Percentiles rank a stretch among this genome's conserved stretches.
phyloP scores from a whole-genome alignment of 1,140 invertebrate genomes.

The Teleopsis dalmanni region DNA sequence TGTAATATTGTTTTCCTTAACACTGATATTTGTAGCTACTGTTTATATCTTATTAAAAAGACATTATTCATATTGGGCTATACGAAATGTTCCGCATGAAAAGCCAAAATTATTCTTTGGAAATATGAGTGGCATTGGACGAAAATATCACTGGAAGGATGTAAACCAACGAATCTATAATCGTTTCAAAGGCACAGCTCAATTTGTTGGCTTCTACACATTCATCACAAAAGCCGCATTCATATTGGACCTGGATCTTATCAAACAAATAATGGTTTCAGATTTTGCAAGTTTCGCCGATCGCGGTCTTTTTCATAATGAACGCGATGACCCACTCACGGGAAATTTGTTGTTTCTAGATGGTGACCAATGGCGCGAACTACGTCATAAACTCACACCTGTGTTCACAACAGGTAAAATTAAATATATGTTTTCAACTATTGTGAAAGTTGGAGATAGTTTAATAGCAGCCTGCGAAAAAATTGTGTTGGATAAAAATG shows the following conservation, averaged over 20 bases:
- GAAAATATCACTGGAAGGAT: conserved; percentile 23
- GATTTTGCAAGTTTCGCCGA: conserved; percentile 53
- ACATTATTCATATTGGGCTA: conserved; percentile 44
- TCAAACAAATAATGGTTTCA: conserved; percentile 48
- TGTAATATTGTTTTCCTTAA: neutral
- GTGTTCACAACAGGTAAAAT: conserved; percentile 59
- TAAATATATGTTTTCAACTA: conserved; percentile 50
- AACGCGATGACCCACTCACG: conserved; percentile 47
- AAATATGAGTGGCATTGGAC: conserved; percentile 27
- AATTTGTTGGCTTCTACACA: conserved; percentile 25
- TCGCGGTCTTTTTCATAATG: conserved; percentile 44
- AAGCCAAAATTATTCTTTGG: conserved; percentile 17
- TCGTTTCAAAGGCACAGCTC: conserved; percentile 13
- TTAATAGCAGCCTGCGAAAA: conserved; percentile 12
- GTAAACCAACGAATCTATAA: conserved; percentile 26
- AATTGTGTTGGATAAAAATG: conserved; percentile 1
- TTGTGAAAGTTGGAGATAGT: conserved; percentile 42
- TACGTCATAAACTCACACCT: conserved; percentile 54
- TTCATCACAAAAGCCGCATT: conserved; percentile 25
- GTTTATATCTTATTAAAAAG: conserved; percentile 16
- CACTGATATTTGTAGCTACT: neutral
- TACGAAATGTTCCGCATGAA: conserved; percentile 36
- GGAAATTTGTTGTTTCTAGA: conserved; percentile 48
- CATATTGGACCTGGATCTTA: conserved; percentile 39
- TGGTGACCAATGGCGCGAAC: conserved; percentile 52